phyloP scores from a whole-genome alignment of 2,888 invertebrate genomes.

The Tanypteryx hageni region DNA sequence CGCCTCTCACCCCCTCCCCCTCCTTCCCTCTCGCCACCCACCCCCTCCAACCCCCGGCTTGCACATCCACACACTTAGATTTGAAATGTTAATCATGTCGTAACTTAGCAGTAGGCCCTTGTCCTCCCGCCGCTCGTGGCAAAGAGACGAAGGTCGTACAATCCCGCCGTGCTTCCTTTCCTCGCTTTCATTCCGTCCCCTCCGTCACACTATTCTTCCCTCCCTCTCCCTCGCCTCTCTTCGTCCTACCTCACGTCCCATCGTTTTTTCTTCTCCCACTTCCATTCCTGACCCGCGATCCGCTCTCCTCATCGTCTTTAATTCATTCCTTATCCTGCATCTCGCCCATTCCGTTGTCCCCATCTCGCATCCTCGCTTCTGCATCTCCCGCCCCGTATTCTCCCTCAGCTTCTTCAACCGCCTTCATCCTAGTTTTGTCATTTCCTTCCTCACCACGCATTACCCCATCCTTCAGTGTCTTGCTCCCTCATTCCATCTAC shows the following conservation, averaged over 20 bases:
- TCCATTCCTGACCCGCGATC: background rate
- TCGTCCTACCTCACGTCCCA: background rate
- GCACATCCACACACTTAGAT: constrained; percentile 59
- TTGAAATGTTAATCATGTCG: constrained; percentile 38
- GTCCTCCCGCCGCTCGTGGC: background rate
- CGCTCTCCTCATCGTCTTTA: background rate
- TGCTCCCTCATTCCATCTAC: background rate
- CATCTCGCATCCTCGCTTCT: background rate
- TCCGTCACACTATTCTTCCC: too few species aligned
- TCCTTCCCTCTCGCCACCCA: constrained; percentile 4
- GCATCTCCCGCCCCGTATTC: background rate
- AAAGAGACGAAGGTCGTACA: background rate
- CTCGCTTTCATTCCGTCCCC: background rate
- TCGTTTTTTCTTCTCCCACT: background rate
- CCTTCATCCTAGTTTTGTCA: background rate
- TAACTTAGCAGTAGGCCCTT: background rate
- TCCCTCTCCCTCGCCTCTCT: background rate
- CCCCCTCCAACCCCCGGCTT: constrained; percentile 65
- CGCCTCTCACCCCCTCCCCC: constrained; percentile 68
- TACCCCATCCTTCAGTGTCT: background rate
- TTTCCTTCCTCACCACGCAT: background rate
- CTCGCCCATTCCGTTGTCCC: background rate
- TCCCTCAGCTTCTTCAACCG: background rate
- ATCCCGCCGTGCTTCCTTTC: background rate
- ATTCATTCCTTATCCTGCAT: background rate